phyloP scores from a whole-genome alignment of 2,888 invertebrate genomes.

The Zaprionus bogoriensis region DNA sequence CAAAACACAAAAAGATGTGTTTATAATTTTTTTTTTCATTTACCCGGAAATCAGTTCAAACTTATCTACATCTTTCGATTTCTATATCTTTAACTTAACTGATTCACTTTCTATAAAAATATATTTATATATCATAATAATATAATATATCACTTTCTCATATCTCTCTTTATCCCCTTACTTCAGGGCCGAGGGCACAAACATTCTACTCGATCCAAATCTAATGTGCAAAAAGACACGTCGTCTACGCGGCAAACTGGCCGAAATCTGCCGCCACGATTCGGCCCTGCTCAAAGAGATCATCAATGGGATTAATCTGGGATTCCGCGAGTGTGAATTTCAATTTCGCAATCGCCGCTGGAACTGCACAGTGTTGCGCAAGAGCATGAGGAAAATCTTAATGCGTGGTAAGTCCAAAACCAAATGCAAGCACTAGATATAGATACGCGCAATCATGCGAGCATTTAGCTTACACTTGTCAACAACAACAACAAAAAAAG shows the following conservation, averaged over 20 bases:
- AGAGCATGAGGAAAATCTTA: constrained; percentile 88
- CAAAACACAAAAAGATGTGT: no score
- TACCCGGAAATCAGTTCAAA: no score
- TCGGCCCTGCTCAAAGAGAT: constrained; percentile 91
- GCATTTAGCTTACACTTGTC: no score
- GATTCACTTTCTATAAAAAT: no score
- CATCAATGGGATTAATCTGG: constrained; percentile 91
- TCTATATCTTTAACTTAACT: no score
- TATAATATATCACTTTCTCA: no score
- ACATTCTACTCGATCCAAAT: constrained; percentile 94
- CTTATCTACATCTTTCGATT: not conserved
- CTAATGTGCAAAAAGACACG: constrained; percentile 94
- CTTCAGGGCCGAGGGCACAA: constrained; percentile 90
- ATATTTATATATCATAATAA: no score
- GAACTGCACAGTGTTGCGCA: constrained; percentile 93
- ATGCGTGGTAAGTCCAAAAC: constrained; percentile 88
- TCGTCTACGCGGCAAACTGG: constrained; percentile 89
- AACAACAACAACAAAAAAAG: constrained; percentile 1
- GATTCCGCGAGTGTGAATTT: constrained; percentile 93
- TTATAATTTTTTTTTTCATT: no score
- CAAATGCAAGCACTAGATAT: constrained; percentile 2
- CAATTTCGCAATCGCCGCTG: constrained; percentile 93
- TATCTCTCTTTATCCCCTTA: not conserved
- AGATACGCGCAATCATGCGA: not conserved
- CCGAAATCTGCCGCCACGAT: constrained; percentile 93